Evolutionary conservation across 1,140 invertebrate species (phyloP), one percentile per base, ranked within the genome.

Genomic region (Calliphora vicina): DNA sequence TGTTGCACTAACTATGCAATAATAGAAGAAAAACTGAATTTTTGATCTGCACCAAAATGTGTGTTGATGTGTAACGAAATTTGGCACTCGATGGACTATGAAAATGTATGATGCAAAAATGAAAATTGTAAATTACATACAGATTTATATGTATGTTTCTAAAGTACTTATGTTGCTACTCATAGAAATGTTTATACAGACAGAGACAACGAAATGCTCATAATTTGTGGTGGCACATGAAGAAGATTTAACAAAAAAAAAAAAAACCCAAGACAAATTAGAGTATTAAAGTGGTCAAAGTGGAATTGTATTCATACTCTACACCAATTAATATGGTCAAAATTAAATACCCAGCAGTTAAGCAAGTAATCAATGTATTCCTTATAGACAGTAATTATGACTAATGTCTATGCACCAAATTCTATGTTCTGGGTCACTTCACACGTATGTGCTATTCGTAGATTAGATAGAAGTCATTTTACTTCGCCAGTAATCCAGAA

Each of bases 81-180:
- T 67, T 67, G 61, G 61, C 61, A 67, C 61, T 67, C 61, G 61
- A 67, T 67, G 61, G 61, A 67, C 61, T 67, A 67, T 20, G 61
- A 67, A 67, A 67, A 23, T 67, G 20, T 67, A 17, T 23, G 61
- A 67, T 57, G 45, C 13, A 10, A n/a, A n/a, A 57, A 57, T n/a
- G 17, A 20, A 20, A 23, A 20, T 57, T 1, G 10, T 5, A 15
- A 57, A 5, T 4, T 57, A 67, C 20, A 67, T 67, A 20, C 2
- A 23, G 2, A 57, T n/a, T n/a, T 13, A 57, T 15, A 17, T 15
- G 12, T n/a, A 57, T 57, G 13, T 15, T n/a, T n/a, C n/a, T n/a
- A n/a, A n/a, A n/a, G n/a, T n/a, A n/a, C n/a, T n/a, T n/a, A 57
- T n/a, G 17, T 17, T 57, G 17, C 45, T 57, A 2, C 13, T 10